Evolutionary conservation across 2,113 vertebrate genomes (phyloP), one percentile per base, ranked within the genome.

Genomic region (Scomber colias): DNA sequence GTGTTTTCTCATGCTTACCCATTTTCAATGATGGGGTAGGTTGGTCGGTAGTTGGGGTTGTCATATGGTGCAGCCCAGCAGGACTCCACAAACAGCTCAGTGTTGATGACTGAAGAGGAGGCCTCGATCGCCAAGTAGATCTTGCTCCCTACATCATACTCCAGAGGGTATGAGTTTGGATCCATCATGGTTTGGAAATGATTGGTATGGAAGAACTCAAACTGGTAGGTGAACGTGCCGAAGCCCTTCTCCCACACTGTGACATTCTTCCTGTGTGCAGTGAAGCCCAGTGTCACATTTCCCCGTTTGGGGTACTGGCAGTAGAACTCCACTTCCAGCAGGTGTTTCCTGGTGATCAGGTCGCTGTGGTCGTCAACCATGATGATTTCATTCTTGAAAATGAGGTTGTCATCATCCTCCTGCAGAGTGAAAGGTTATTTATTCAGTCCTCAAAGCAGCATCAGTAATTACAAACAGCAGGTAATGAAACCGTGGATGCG

Each of bases 81-180:
- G 50, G 94, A 93, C 78, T 94, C 92, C 46, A 95, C 90, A 66
- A 95, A 95, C 76, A 95, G 81, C 84, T 89, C 79, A 0, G 92
- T 94, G 84, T 89, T 89, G 63, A 81, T 80, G 77, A 94, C 0
- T 0, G 88, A 48, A 11, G 90, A 69, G 0, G 82, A 56, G 4
- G 92, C 92, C 1, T 93, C 68, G 2, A 94, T 91, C 84, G 91
- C 19, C 89, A 95, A 92, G 88, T 83, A 94, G 5, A 95, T 89
- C 74, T 51, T 70, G 1, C 77, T 71, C 6, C 86, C 80, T 1
- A 94, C 7, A 0, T 72, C 51, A 1, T 84, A 91, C 64, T 87
- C 89, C 59, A 94, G 69, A 1, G 94, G 94, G 77, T 94, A 94
- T 0, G 59, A 57, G 0, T n/a, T 75, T 1, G 92, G 87, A 51